Percentiles rank a stretch among this genome's conserved stretches.
These are phyloP conservation scores for Panagrolaimus sp. DNA, from an alignment of 1,140 invertebrate species.

Conservation along the genomic window DNA sequence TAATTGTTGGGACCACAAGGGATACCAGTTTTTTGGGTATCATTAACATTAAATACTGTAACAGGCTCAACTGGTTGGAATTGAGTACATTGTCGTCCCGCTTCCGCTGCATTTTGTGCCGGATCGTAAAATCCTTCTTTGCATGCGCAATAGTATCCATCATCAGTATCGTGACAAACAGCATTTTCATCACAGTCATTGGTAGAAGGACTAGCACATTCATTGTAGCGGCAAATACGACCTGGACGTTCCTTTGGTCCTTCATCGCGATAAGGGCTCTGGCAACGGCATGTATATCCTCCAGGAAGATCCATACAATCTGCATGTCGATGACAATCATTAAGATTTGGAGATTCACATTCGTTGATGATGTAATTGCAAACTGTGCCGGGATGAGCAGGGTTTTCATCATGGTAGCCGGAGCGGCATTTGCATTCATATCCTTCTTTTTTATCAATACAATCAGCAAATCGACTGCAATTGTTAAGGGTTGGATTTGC, in stretches of 20 bases:
- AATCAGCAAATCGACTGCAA: constrained; percentile 56
- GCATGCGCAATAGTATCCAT: constrained; percentile 42
- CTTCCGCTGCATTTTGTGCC: constrained; percentile 46
- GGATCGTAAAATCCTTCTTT: constrained; percentile 52
- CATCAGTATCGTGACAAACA: constrained; percentile 35
- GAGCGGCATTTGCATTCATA: constrained; percentile 39
- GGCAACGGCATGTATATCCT: constrained; percentile 57
- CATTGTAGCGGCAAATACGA: constrained; percentile 43
- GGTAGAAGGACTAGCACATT: constrained; percentile 29
- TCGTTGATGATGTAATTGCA: constrained; percentile 41
- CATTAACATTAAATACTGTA: neutral
- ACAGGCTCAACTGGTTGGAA: neutral
- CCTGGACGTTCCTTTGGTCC: constrained; percentile 31
- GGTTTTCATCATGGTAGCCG: constrained; percentile 44
- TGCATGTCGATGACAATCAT: constrained; percentile 56
- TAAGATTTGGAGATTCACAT: constrained; percentile 43
- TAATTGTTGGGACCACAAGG: constrained; percentile 46
- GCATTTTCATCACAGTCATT: constrained; percentile 42
- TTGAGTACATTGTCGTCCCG: constrained; percentile 49
- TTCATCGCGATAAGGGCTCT: constrained; percentile 53
- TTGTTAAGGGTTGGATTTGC: constrained; percentile 55
- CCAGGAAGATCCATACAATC: constrained; percentile 57
- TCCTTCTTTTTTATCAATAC: constrained; percentile 50
- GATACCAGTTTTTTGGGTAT: constrained; percentile 37
- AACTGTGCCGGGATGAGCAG: constrained; percentile 34